Evolutionary conservation across 2,797 vertebrate genomes (phyloP), one percentile per base, ranked within the genome.

Genomic region (Emys orbicularis): DNA sequence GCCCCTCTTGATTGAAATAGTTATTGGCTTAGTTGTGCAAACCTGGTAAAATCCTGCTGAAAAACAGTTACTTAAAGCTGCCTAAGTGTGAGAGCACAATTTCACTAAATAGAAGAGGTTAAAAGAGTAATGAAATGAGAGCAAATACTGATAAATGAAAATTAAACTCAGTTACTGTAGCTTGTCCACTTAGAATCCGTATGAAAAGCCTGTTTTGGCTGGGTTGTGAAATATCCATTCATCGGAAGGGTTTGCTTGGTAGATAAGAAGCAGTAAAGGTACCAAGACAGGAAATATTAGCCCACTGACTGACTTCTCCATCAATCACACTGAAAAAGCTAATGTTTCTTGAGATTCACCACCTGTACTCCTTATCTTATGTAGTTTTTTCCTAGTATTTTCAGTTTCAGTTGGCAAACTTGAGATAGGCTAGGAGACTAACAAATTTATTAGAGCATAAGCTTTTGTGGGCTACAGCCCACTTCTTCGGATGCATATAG

Each of bases 1-100:
- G 7, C 92, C 80, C 86, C 92, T 89, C 54, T 91, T 86, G 83
- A 65, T 81, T 94, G 53, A 52, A 84, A 49, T 9, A 49, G 65
- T 96, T 95, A 94, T 93, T 94, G 79, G n/a, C 41, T 81, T 68
- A 91, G 5, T 89, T 84, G 88, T 47, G 29, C 50, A 96, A 97
- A 97, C 90, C 80, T 89, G 49, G 27, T 41, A 96, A 97, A 97
- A 92, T 5, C 2, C 76, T 85, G 54, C 21, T 90, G 87, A 88
- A 96, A 95, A 94, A 77, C 0, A 47, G 54, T 8, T 49, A 19
- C 52, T 92, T 94, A 5, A 79, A 97, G 91, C 68, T 85, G 65
- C 3, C 21, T 87, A 91, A 87, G 21, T 1, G 1, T 88, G 13
- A 88, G 57, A 86, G 68, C 27, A 25, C n/a, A 90, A 81, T 65